Conservation (phyloP, 2,888 invertebrate genomes). For the Andrena chrysosceles region DNA sequence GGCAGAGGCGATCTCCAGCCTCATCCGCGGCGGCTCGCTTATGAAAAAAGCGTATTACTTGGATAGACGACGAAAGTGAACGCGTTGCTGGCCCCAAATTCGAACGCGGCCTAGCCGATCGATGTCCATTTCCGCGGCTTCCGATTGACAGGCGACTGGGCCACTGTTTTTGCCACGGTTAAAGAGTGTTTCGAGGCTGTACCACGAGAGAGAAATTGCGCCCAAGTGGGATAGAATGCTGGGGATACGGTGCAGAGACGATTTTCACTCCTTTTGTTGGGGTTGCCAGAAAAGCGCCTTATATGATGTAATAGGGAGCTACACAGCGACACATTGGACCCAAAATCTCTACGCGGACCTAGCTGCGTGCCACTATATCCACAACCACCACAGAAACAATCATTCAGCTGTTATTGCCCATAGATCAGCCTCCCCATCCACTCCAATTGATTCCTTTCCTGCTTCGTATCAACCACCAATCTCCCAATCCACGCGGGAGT, state of each 20-base stretch:
- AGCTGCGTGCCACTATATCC: neutral
- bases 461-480: conserved; percentile 19
- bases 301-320: no score
- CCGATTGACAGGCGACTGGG: conserved; percentile 38
- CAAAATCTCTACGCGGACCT: no score
- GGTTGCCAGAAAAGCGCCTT: no score
- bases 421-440: neutral
- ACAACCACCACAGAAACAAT: neutral
- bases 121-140: conserved; percentile 36
- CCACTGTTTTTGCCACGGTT: conserved; percentile 16
- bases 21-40: conserved; percentile 10
- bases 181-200: neutral
- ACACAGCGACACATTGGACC: no score
- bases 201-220: neutral
- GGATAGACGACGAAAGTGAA: conserved; percentile 40
- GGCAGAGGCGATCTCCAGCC: neutral
- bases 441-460: neutral
- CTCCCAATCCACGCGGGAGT: conserved; percentile 6
- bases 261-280: no score
- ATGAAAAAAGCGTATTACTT: conserved; percentile 40
- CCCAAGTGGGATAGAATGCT: neutral
- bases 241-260: neutral
- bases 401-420: neutral
- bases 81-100: neutral
- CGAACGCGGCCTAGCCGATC: conserved; percentile 16